Evolutionary conservation across 2,888 invertebrate species (phyloP), one percentile per base, ranked within the genome.

Genomic region (Lepidonotus clava): DNA sequence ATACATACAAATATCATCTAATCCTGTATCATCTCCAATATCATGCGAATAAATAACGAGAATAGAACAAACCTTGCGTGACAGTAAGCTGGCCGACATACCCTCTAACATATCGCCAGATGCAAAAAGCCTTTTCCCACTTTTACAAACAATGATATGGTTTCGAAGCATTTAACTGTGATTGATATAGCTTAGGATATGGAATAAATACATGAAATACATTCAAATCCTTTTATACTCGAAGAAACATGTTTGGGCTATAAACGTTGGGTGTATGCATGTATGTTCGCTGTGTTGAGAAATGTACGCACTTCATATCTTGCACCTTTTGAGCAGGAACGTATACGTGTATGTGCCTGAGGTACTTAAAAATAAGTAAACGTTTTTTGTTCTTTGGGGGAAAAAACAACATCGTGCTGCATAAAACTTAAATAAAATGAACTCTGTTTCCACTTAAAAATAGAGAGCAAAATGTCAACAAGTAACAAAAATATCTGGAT

Each of bases 141-240:
- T 24, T 61, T 32, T 32, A 61, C 61, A n/a, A n/a, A n/a, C n/a
- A n/a, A 61, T 61, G 61, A 61, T 61, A 61, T 61, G 61, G 28
- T 28, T 61, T 61, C 28, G 28, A 61, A 28, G 61, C 61, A n/a
- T 28, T 11, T 61, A n/a, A n/a, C n/a, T n/a, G n/a, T n/a, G n/a
- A n/a, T n/a, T n/a, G 11, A 28, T 28, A 61, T 61, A 24, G 61
- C 61, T 61, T 24, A 61, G 28, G 2, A 61, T 4, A 24, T 4
- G 24, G 28, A 28, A 32, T 24, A 4, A 24, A 61, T 61, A 61
- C 24, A 61, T 61, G 28, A 61, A 28, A 61, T n/a, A 61, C 28
- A 28, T 18, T 61, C 21, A 24, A 28, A n/a, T 24, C 28, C 56
- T 28, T 2, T 61, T 61, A n/a, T n/a, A n/a, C 61, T 61, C 61